Evolutionary conservation across 2,888 invertebrate species (phyloP), one percentile per base, ranked within the genome.

Genomic region (Eulithis testata): DNA sequence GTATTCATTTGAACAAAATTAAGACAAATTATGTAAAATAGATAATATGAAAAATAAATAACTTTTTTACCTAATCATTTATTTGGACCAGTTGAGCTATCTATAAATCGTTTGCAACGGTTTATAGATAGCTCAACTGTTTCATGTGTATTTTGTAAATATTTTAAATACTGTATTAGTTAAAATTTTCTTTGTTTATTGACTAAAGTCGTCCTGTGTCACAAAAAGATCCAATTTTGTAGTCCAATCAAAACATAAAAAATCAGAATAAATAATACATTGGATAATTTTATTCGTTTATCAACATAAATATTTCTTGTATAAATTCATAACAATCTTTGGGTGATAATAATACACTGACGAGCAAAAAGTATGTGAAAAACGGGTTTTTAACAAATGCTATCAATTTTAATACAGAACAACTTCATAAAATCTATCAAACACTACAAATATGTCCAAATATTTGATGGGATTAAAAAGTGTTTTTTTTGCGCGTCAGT

Each of bases 321-420:
- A 92, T 91, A 93, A 91, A 92, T 92, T 91, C 89, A 91, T 92
- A 93, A 92, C 93, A 92, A 92, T 93, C 92, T 93, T 93, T 93
- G 92, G 92, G 91, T 91, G 90, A 89, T 89, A 88, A 87, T 87
- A 86, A 80, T 87, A 82, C 82, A 82, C 60, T 77, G 77, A 71
- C 78, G 75, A 70, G 80, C 78, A 80, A 74, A 76, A 81, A 73
- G 71, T 51, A 31, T 55, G 7, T 62, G 64, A 57, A 79, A 72
- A 70, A 51, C 52, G 31, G 63, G 14, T 55, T 43, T 21, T 57
- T 36, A 68, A 68, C 63, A 66, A 57, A 57, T 52, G n/a, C 44
- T 53, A 57, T 55, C 31, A 63, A 61, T 62, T 59, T 60, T 11
- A 7, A 45, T 60, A 51, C 14, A 62, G 60, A 59, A 69, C 55